phyloP scores from a whole-genome alignment of 2,888 invertebrate genomes.

The Watsonalla binaria region DNA sequence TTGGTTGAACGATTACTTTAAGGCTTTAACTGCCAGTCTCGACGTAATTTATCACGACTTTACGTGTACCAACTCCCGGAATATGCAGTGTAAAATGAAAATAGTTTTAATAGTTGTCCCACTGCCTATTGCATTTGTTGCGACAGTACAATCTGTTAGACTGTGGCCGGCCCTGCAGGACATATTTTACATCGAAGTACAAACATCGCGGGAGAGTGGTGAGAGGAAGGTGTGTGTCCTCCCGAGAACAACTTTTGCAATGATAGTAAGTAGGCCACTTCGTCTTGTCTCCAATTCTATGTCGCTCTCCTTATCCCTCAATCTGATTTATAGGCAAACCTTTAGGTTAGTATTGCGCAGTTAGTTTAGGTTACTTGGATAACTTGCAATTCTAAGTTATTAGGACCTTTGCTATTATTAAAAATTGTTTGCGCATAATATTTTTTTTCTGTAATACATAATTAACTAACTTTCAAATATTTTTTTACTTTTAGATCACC shows the following conservation, averaged over 20 bases:
- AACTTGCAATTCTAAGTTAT: no score
- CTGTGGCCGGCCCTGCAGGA: not conserved
- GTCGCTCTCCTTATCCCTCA: not conserved
- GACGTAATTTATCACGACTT: not conserved
- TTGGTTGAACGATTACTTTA: not conserved
- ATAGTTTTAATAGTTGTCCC: not conserved
- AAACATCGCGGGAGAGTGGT: not conserved
- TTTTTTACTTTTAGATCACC: no score
- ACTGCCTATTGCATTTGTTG: not conserved
- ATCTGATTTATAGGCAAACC: not conserved
- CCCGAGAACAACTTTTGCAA: not conserved
- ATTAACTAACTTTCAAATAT: no score
- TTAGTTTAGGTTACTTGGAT: no score
- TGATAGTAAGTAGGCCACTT: constrained; percentile 1
- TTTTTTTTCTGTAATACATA: no score
- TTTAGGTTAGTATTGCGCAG: not conserved
- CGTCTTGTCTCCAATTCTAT: not conserved
- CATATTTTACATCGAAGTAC: not conserved
- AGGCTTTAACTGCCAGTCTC: not conserved
- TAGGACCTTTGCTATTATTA: no score
- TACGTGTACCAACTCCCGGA: not conserved
- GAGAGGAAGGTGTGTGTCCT: not conserved
- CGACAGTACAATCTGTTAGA: not conserved
- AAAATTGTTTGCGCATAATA: no score
- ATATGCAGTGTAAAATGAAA: not conserved